A percentile compares a stretch with the other conserved stretches of the same genome.
These are phyloP conservation scores for Bombycilla garrulus DNA, from an alignment of 2,113 vertebrate species.

Conservation along the genomic window DNA sequence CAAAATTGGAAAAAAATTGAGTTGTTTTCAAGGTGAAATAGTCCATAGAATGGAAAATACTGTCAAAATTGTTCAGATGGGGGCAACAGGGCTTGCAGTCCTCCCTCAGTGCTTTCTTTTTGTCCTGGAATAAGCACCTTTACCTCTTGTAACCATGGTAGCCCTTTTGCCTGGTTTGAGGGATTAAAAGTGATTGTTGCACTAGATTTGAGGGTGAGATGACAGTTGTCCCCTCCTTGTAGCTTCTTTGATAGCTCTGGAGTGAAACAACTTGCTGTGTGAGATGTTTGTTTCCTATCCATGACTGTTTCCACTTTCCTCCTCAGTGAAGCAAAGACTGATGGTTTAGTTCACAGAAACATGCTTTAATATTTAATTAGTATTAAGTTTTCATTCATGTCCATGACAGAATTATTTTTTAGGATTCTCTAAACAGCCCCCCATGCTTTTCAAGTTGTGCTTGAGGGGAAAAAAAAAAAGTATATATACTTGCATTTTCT, in stretches of 20 bases:
- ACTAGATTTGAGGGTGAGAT: background rate
- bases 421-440: background rate
- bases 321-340: background rate
- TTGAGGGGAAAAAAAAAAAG: background rate
- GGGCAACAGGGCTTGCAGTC: background rate
- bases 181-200: background rate
- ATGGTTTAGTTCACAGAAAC: background rate
- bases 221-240: background rate
- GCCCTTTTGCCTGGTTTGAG: background rate
- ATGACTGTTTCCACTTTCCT: background rate
- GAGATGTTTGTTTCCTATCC: background rate
- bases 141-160: background rate
- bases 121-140: background rate
- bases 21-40: background rate
- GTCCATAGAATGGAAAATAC: background rate
- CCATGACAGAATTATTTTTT: background rate
- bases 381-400: background rate
- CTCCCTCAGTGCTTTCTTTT: background rate
- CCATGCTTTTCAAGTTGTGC: rapidly evolving
- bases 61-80: background rate
- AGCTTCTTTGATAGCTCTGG: background rate
- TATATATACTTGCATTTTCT: background rate
- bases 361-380: background rate
- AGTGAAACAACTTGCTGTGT: background rate
- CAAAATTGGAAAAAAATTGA: background rate